These are phyloP conservation scores for Conus canariensis DNA, from an alignment of 2,888 invertebrate species.

Conservation along the genomic window DNA sequence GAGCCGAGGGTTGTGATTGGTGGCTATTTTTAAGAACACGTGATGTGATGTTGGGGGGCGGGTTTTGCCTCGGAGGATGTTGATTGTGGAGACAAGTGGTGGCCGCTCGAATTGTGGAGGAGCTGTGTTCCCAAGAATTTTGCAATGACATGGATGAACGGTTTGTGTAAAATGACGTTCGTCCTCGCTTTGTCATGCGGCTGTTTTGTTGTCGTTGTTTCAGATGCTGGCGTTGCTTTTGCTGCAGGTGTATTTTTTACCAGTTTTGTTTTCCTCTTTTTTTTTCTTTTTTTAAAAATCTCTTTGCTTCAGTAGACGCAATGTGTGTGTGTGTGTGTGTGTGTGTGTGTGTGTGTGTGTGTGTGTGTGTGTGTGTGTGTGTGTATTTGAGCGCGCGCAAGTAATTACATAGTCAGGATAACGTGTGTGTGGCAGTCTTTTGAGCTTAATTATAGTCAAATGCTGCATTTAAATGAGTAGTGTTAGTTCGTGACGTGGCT, in stretches of 20 bases:
- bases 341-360: background rate
- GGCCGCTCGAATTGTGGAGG: background rate
- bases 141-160: too few species aligned
- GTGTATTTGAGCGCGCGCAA: too few species aligned
- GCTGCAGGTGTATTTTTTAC: background rate
- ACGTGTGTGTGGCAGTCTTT: background rate
- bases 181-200: too few species aligned
- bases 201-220: too few species aligned
- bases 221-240: too few species aligned
- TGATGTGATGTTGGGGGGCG: background rate
- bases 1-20: conserved; percentile 9
- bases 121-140: background rate
- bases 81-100: background rate
- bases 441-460: background rate
- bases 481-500: background rate
- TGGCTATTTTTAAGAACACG: background rate
- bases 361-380: background rate
- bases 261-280: background rate
- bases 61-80: background rate
- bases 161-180: too few species aligned
- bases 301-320: background rate
- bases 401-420: background rate
- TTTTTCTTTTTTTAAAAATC: background rate
- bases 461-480: conserved; percentile 12
- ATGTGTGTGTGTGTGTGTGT: background rate